Conservation (phyloP, 2,113 vertebrate genomes). For the Tragelaphus imberbis region DNA sequence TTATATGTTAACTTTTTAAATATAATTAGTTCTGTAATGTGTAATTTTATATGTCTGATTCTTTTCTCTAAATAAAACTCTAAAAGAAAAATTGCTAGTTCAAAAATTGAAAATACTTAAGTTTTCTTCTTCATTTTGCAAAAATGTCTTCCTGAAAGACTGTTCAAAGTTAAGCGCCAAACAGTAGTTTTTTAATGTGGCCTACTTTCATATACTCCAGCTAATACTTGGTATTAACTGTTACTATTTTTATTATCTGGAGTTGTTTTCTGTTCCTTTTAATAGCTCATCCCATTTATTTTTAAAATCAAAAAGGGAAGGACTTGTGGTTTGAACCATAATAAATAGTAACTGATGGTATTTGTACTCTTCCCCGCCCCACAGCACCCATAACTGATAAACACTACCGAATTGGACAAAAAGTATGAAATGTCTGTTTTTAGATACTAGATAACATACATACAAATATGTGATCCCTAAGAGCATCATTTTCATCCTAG, state of each 20-base stretch:
- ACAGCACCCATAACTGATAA: neutral
- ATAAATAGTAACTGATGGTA: neutral
- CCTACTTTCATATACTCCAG: neutral
- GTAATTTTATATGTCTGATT: neutral
- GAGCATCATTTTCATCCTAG: neutral
- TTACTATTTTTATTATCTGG: slow-evolving; percentile 31
- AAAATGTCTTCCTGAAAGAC: neutral
- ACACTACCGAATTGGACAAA: neutral
- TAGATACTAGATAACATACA: neutral
- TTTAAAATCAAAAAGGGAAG: slow-evolving; percentile 16
- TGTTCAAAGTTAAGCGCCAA: slow-evolving; percentile 24
- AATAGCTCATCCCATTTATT: slow-evolving; percentile 7
- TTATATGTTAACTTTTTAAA: neutral
- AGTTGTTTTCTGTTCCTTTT: slow-evolving; percentile 39
- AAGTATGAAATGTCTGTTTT: neutral
- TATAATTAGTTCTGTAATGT: slow-evolving; percentile 10
- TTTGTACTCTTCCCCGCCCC: neutral
- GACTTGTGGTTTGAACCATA: neutral
- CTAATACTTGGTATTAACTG: neutral
- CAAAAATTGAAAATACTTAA: neutral
- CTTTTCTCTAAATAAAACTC: neutral
- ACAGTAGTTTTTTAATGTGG: neutral
- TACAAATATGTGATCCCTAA: neutral
- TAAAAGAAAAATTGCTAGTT: neutral
- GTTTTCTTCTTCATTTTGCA: neutral